Base-by-base conservation (phyloP, 2,113 vertebrate species). In the Antigone vipio region DNA sequence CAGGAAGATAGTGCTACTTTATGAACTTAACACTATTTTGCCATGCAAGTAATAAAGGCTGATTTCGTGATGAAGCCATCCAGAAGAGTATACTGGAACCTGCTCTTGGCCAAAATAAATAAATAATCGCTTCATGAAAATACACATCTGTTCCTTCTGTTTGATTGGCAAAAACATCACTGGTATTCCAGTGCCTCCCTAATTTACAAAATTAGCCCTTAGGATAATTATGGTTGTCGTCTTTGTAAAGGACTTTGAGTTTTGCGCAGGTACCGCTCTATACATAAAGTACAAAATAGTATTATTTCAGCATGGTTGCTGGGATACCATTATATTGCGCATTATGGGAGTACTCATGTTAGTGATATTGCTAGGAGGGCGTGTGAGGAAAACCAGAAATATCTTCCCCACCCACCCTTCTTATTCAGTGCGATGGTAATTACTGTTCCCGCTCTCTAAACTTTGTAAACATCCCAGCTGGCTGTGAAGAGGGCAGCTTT, bases 361-460 rank as follows among this genome's bases (percentile, higher is more conserved):
- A n/a, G 12, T 63, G 76, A 80, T 63, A 14, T 6, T 72, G 71
- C 88, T 66, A 34, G 63, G 67, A 94, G 72, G 19, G 64, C 29
- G 22, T 74, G 90, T 80, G 76, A 71, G 79, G 62, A 83, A 80
- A 83, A 55, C 78, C n/a, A 63, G 79, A 94, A 94, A 79, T 92
- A 84, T 35, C 83, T 78, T 94, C 60, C 73, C 58, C 60, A 55
- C 76, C 68, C 62, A 87, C 49, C 69, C 58, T 53, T 60, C 9
- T 1, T 75, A 26, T 42, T 78, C 76, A 58, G 73, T 30, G 49
- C 3, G 29, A 27, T 34, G 80, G 73, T 45, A 42, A 75, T 68
- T 52, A 8, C 18, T 49, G 56, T 63, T 93, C 50, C 50, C 1
- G 6, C 83, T 38, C 81, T 45, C 73, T 24, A 14, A 89, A 75